Conservation (phyloP, 2,113 vertebrate genomes). For the Mesoclemmys tuberculata region DNA sequence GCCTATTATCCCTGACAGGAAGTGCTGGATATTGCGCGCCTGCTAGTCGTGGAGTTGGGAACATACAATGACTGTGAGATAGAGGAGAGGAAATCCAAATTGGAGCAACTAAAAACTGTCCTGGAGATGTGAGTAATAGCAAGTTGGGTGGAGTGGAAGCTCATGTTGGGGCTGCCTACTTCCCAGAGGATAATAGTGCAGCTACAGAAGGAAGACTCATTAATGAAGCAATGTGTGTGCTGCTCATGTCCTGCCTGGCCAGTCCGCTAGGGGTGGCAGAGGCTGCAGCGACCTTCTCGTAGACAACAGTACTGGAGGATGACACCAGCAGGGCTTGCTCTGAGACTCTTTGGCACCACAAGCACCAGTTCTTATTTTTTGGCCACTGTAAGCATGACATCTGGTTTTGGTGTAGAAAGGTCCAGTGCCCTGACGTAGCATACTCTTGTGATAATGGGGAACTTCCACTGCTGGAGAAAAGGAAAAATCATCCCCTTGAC, state of each 20-base stretch:
- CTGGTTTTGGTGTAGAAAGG: background rate
- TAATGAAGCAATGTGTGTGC: background rate
- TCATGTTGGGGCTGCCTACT: background rate
- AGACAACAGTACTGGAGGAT: background rate
- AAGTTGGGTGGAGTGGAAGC: fast-evolving
- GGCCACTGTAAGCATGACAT: background rate
- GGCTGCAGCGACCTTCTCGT: background rate
- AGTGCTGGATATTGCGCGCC: constrained; percentile 95
- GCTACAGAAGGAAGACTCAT: background rate
- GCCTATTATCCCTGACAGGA: constrained; percentile 80
- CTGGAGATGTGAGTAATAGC: constrained; percentile 92
- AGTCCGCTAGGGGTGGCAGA: background rate
- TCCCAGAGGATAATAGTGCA: background rate
- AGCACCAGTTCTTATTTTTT: background rate
- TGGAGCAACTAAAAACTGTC: constrained; percentile 97
- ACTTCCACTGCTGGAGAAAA: background rate
- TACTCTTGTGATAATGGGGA: background rate
- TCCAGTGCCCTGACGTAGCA: background rate
- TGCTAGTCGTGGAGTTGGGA: constrained; percentile 90
- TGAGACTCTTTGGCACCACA: background rate
- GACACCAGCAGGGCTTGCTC: background rate
- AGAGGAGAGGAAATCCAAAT: constrained; percentile 94
- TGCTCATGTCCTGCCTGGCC: background rate
- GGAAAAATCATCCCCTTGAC: background rate
- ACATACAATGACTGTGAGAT: constrained; percentile 90